Evolutionary conservation across 2,888 invertebrate species (phyloP), one percentile per base, ranked within the genome.

Genomic region (Phlogophora meticulosa): DNA sequence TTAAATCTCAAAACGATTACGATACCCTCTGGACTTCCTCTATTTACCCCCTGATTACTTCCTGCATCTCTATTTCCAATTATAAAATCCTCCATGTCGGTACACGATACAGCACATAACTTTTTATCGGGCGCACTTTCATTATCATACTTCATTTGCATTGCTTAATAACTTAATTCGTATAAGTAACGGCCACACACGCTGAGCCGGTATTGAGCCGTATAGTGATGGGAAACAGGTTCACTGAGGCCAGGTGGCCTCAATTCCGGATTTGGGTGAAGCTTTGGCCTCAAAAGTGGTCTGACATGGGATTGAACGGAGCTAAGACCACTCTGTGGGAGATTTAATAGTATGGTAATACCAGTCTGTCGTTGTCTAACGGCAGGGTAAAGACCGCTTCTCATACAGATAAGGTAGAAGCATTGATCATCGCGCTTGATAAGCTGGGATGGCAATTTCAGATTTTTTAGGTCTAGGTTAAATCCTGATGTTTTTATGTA

Each of bases 121-220:
- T 38, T 73, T 52, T 77, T 73, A 78, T 76, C 74, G 43, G 0
- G 15, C 13, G 52, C 15, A 60, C 78, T 72, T 72, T 72, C 71
- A 82, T 78, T 70, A 67, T 42, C 59, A 72, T 82, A 80, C 68
- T 68, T 86, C 83, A 91, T 91, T 91, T 89, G 88, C 89, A 90
- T 91, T 85, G 87, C 84, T 88, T 90, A 91, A 92, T 91, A 89
- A 89, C 91, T 90, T 90, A 90, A 91, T 91, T 78, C 62, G 43
- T 80, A 53, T 67, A 77, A 58, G 70, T 65, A 72, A 68, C 68
- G 90, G 85, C 91, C 91, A 89, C 91, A 91, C 91, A 87, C 84
- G 77, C 67, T 52, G 76, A 69, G 64, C 64, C 60, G 57, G 64
- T 75, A 67, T 59, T 60, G 65, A 67, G 58, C 42, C 51, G 65